Evolutionary conservation across 2,888 invertebrate species (phyloP), one percentile per base, ranked within the genome.

Genomic region (Phengaris alcon): DNA sequence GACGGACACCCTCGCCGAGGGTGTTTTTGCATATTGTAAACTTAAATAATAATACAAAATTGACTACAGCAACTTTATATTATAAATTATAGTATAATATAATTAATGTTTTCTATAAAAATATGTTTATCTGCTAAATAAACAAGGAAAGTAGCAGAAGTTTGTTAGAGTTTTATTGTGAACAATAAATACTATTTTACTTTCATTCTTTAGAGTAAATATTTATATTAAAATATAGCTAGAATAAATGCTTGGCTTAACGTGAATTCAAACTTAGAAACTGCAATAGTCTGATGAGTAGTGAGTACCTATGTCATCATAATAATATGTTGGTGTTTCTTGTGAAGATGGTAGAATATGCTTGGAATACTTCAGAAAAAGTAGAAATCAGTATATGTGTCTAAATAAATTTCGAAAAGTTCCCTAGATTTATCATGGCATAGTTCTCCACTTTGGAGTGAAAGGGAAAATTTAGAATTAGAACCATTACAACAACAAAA

Each of bases 1-100:
- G 83, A 83, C 84, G 82, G 83, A 81, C 81, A 84, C 85, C 89
- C 86, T 87, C 81, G 85, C 83, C 75, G 77, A 79, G 82, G 84
- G 82, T 81, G 84, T 85, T 84, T 83, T 82, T 82, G 81, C 83
- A 82, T 80, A 83, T 84, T 84, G 86, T 85, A 82, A 86, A 79
- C 75, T 77, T 74, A 74, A 69, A 75, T 78, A 75, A 79, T 76
- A 78, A 78, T 77, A 74, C 68, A 75, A 68, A 64, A 35, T 73
- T 15, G 6, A 74, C 74, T 51, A 51, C 57, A 64, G n/a, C 57
- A 13, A 70, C 51, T 57, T 64, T 76, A 70, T 72, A 73, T 10
- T 48, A 46, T 52, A 77, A 69, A 57, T 64, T 73, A 51, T 73
- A 22, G 22, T 59, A 22, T 22, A 59, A 59, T 59, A 6, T 46